Percentiles rank a stretch among this genome's conserved stretches.
Evolutionary conservation across 2,113 vertebrate genomes (phyloP).

Genomic region (Bungarus multicinctus): DNA sequence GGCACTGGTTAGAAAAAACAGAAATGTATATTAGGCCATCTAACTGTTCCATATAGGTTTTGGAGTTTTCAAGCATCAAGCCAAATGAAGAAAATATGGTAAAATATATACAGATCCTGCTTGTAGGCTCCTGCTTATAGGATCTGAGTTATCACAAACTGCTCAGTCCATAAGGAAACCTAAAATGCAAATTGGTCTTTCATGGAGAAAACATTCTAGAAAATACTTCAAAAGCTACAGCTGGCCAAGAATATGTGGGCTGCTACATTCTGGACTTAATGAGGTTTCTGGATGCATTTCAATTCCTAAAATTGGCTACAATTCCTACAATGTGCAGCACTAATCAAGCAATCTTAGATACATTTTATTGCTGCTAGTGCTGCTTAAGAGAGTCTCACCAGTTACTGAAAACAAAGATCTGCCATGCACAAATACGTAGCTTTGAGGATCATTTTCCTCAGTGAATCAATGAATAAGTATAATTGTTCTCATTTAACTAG

Average conservation of each 20-base stretch:
- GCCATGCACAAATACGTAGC: background rate
- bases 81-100: background rate
- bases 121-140: background rate
- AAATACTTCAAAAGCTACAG: background rate
- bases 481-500: background rate
- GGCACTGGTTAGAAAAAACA: background rate
- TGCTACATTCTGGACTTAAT: background rate
- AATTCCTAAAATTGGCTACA: background rate
- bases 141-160: background rate
- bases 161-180: background rate
- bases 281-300: background rate
- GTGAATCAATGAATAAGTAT: background rate
- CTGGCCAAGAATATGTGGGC: background rate
- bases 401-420: background rate
- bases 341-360: background rate
- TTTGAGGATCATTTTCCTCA: background rate
- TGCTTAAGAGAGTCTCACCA: background rate
- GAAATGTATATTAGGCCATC: background rate
- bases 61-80: background rate
- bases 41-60: background rate
- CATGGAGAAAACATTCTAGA: background rate
- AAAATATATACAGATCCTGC: background rate
- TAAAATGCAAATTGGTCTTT: background rate
- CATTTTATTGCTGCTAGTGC: background rate
- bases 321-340: background rate